Evolutionary conservation across 1,140 invertebrate species (phyloP).

Genomic region (Patella vulgata): DNA sequence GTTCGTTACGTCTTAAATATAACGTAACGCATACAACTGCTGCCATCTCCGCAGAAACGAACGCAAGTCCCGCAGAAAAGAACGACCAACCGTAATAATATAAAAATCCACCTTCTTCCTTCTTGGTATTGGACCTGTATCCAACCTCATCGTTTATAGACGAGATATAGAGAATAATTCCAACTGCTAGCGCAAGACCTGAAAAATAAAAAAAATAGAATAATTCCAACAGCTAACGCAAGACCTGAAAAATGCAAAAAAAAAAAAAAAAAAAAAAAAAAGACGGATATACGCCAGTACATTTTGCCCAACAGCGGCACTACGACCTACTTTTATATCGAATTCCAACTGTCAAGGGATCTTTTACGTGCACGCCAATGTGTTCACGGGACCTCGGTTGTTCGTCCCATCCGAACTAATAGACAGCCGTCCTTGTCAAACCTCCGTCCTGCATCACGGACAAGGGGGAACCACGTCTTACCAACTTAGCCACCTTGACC

Average conservation of each 20-base stretch:
- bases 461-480: neutral
- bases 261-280: neutral
- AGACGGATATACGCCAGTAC: neutral
- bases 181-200: slow-evolving; percentile 55
- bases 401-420: no score
- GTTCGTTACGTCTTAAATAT: slow-evolving; percentile 44
- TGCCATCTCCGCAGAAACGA: slow-evolving; percentile 48
- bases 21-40: slow-evolving; percentile 53
- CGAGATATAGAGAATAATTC: slow-evolving; percentile 59
- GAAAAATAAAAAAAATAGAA: slow-evolving; percentile 14
- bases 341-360: no score
- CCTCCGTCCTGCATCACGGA: no score
- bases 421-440: no score
- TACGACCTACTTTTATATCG: no score
- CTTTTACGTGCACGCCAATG: no score
- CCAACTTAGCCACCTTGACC: no score
- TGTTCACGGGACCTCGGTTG: no score
- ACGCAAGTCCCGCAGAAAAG: slow-evolving; percentile 47
- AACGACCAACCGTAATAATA: slow-evolving; percentile 59
- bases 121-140: slow-evolving; percentile 38
- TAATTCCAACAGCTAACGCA: neutral
- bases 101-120: slow-evolving; percentile 35
- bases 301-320: no score
- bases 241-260: neutral
- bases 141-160: slow-evolving; percentile 60